Conservation (phyloP, 2,797 vertebrate genomes). For the Merluccius polli region DNA sequence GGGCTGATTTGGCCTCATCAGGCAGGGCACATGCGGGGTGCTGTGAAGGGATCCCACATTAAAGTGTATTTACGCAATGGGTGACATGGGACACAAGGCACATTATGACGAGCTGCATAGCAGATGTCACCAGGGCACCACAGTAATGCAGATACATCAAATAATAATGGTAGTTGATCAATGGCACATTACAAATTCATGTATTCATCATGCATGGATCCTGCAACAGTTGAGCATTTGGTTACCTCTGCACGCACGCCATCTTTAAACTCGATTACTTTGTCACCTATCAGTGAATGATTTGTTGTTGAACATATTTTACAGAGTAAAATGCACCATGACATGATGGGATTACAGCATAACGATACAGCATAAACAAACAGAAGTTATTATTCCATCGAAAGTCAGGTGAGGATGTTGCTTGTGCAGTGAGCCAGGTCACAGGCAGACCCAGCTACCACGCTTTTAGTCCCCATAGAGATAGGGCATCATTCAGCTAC, state of each 20-base stretch:
- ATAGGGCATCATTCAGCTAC: too few relatives aligned
- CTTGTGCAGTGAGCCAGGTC: not conserved
- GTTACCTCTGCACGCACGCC: not conserved
- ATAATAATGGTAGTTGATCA: not conserved
- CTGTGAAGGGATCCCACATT: not conserved
- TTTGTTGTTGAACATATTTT: not conserved
- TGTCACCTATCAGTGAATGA: not conserved
- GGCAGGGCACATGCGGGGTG: not conserved
- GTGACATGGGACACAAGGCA: not conserved
- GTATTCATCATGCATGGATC: not conserved
- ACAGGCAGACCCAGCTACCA: not conserved
- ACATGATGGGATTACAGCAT: not conserved
- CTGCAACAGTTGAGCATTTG: not conserved
- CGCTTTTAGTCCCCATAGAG: not conserved
- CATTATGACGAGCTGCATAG: not conserved
- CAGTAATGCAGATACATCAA: not conserved
- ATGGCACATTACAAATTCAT: constrained; percentile 1
- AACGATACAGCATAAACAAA: not conserved
- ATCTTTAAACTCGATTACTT: not conserved
- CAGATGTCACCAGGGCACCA: not conserved
- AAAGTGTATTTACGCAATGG: not conserved
- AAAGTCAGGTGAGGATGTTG: not conserved
- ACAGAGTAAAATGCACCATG: not conserved
- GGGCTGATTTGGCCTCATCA: not conserved
- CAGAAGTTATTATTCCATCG: not conserved